Percentiles rank a stretch among this genome's conserved stretches.
Evolutionary conservation across 2,888 invertebrate species (phyloP).

Genomic region (Machimus rusticus): DNA sequence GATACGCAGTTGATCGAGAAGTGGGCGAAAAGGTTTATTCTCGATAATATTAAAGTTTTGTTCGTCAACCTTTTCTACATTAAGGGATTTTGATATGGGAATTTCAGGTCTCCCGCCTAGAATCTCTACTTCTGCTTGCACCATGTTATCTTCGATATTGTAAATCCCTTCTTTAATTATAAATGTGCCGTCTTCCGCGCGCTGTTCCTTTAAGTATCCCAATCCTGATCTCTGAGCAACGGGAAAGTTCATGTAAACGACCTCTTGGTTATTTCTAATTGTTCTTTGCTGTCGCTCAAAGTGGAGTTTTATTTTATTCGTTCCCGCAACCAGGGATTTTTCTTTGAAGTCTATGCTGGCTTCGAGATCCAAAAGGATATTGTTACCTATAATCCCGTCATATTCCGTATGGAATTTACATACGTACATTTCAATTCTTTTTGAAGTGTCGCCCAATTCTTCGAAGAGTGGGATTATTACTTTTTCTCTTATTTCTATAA

Average conservation of each 20-base stretch:
- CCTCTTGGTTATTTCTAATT: not conserved
- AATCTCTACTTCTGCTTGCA: not conserved
- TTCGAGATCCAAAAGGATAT: not conserved
- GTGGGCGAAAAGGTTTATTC: not conserved
- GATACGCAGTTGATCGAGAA: not conserved
- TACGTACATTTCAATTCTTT: not conserved
- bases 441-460: not conserved
- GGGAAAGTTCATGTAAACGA: not conserved
- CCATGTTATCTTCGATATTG: not conserved
- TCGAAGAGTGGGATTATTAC: not conserved
- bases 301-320: not conserved
- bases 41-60: not conserved
- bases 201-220: not conserved
- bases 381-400: not conserved
- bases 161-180: not conserved
- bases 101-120: not conserved
- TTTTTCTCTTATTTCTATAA: not conserved
- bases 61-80: not conserved
- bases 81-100: not conserved
- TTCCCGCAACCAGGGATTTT: not conserved
- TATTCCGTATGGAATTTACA: not conserved
- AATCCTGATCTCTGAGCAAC: not conserved
- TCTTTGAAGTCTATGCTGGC: not conserved
- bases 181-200: not conserved
- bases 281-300: not conserved